Evolutionary conservation across 1,140 invertebrate species (phyloP), one percentile per base, ranked within the genome.

Genomic region (Zaprionus nigranus): DNA sequence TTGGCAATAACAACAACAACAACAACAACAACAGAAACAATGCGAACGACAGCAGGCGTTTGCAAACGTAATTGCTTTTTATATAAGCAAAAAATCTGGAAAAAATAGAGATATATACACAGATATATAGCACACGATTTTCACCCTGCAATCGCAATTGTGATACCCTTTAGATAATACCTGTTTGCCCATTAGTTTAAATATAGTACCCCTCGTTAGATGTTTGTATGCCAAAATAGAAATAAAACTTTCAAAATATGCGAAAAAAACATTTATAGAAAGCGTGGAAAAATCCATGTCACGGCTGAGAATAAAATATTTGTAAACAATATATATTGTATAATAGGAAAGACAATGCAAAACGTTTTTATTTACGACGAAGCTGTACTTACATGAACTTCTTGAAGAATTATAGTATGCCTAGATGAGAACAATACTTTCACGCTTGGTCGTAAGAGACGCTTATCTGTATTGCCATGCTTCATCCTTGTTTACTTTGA

Each of bases 1-100:
- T 74, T 58, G 78, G 60, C 78, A 81, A 81, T 77, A 81, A 72
- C 57, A 64, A 15, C 34, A 58, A 49, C 46, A 81, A 72, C 57
- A 64, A 15, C 34, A 58, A 49, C 46, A 30, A 30, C 28, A 30
- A 30, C 28, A 30, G 28, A 30, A 7, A 30, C 28, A 60, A 61
- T 65, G 57, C 51, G 79, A 49, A 56, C 13, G 54, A n/a, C 40
- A 67, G 2, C 20, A 59, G 15, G 13, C 20, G 34, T n/a, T 28
- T 17, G 36, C 17, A 46, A 46, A 24, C 26, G 43, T 62, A 56
- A 63, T 57, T 70, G 26, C 17, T 43, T 46, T 69, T 66, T 76
- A 68, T 78, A 69, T 81, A 84, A 73, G 60, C 81, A 43, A 61
- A 43, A 63, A 30, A 22, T 13, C 17, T 22, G 9, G 26, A 43